Conservation (phyloP, 2,888 invertebrate genomes). For the Ligdia adustata region DNA sequence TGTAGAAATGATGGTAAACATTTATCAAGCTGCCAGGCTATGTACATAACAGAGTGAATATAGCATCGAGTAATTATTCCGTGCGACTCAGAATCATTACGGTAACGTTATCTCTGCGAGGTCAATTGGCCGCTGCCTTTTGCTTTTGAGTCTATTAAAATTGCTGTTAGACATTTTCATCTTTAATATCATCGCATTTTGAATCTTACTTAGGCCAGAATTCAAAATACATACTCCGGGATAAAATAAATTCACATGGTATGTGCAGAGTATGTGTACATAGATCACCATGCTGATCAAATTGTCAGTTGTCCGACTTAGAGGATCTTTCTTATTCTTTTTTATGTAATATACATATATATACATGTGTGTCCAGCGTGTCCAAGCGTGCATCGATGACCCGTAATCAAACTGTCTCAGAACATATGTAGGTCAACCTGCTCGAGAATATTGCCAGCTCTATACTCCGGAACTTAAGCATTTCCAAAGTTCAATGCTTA, state of each 20-base stretch:
- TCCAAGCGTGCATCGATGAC: conserved; percentile 10
- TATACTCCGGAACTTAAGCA: conserved; percentile 40
- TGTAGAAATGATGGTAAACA: not conserved
- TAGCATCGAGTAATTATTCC: not conserved
- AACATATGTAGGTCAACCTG: conserved; percentile 42
- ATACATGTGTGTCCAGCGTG: too few species aligned
- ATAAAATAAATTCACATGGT: too few species aligned
- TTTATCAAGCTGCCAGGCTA: not conserved
- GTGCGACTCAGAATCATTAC: not conserved
- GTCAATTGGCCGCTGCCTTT: not conserved
- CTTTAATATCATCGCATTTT: too few species aligned
- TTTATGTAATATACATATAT: too few species aligned
- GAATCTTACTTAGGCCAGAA: too few species aligned
- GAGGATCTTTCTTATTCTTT: too few species aligned
- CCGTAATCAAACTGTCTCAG: conserved; percentile 20
- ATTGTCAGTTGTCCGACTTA: too few species aligned
- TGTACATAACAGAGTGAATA: not conserved
- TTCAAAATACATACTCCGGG: too few species aligned
- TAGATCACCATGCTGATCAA: too few species aligned
- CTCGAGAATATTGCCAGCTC: conserved; percentile 49
- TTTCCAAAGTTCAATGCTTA: conserved; percentile 42
- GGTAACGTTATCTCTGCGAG: conserved; percentile 2
- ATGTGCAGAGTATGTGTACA: too few species aligned
- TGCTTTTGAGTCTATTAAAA: too few species aligned
- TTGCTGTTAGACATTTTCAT: too few species aligned